A percentile compares a stretch with the other conserved stretches of the same genome.
Evolutionary conservation across 2,888 invertebrate species (phyloP).

Genomic region (Acanthoscelides obtectus): DNA sequence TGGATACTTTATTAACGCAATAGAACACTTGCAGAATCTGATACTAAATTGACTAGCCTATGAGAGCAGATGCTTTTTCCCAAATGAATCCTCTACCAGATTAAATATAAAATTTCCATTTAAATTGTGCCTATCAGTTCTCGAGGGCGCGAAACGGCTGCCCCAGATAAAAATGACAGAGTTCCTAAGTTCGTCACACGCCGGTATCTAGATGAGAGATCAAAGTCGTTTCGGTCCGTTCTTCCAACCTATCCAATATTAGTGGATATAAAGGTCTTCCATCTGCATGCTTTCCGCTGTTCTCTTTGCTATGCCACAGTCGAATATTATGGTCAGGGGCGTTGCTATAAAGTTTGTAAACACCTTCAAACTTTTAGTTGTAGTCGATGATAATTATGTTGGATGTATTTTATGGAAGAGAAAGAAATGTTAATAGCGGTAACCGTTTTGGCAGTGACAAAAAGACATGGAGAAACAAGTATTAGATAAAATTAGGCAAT

Average conservation of each 20-base stretch:
- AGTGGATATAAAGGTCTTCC: conserved; percentile 40
- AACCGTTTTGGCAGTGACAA: too few relatives aligned
- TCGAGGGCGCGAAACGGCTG: background rate
- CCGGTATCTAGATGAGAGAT: conserved; percentile 37
- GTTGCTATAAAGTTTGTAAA: background rate
- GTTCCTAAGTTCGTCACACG: conserved; percentile 23
- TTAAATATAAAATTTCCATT: conserved; percentile 15
- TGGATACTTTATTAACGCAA: too few relatives aligned
- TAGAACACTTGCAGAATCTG: too few relatives aligned
- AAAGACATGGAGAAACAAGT: too few relatives aligned
- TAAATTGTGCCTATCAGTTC: conserved; percentile 10
- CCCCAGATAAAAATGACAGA: conserved; percentile 20
- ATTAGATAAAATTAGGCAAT: too few relatives aligned
- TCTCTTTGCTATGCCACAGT: background rate
- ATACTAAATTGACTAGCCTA: background rate
- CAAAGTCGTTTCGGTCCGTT: conserved; percentile 33
- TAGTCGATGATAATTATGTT: too few relatives aligned
- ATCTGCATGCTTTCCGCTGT: conserved; percentile 30
- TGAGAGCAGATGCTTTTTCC: conserved; percentile 2
- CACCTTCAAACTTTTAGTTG: too few relatives aligned
- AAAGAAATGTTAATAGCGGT: too few relatives aligned
- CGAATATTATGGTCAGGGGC: background rate
- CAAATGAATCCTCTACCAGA: conserved; percentile 4
- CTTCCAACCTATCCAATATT: conserved; percentile 39
- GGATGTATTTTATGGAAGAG: too few relatives aligned